Percentiles rank a stretch among this genome's conserved stretches.
Evolutionary conservation across 1,140 invertebrate genomes (phyloP).

Genomic region (Gryon sp.): DNA sequence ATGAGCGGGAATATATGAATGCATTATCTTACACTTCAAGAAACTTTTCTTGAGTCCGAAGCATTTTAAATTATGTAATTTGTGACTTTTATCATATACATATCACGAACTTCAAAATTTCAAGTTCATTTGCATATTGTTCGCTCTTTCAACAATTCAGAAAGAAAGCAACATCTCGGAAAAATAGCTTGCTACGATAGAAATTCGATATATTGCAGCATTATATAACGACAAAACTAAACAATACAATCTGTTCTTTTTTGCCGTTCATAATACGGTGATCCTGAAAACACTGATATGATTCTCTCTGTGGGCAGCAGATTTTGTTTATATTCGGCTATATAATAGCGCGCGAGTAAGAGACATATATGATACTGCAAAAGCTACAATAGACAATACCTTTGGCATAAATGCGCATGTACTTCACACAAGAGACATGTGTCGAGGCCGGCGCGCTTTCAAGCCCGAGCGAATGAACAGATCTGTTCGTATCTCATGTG

Average conservation of each 20-base stretch:
- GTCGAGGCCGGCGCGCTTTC: slow-evolving; percentile 63
- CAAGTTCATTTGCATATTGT: background rate
- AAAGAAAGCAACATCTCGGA: slow-evolving; percentile 37
- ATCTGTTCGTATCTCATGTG: slow-evolving; percentile 59
- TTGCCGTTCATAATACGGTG: slow-evolving; percentile 1
- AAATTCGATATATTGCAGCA: too few species aligned
- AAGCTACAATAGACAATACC: slow-evolving; percentile 61
- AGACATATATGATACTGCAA: slow-evolving; percentile 26
- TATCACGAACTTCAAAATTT: background rate
- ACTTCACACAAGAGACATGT: slow-evolving; percentile 64
- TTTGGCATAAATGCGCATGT: slow-evolving; percentile 62
- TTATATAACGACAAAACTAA: too few species aligned
- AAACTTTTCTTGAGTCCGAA: slow-evolving; percentile 23
- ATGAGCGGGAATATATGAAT: slow-evolving; percentile 28
- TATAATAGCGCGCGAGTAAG: slow-evolving; percentile 27
- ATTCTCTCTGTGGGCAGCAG: slow-evolving; percentile 17
- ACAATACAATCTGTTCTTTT: slow-evolving; percentile 10
- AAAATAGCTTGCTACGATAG: too few species aligned
- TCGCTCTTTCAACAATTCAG: slow-evolving; percentile 6
- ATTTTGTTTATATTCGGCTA: slow-evolving; percentile 60
- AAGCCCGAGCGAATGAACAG: slow-evolving; percentile 58
- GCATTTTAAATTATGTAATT: too few species aligned
- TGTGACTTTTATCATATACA: slow-evolving; percentile 23
- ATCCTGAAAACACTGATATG: slow-evolving; percentile 23
- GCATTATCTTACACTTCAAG: slow-evolving; percentile 11